phyloP scores from a whole-genome alignment of 2,113 vertebrate species.

The Pleuronectes platessa region DNA sequence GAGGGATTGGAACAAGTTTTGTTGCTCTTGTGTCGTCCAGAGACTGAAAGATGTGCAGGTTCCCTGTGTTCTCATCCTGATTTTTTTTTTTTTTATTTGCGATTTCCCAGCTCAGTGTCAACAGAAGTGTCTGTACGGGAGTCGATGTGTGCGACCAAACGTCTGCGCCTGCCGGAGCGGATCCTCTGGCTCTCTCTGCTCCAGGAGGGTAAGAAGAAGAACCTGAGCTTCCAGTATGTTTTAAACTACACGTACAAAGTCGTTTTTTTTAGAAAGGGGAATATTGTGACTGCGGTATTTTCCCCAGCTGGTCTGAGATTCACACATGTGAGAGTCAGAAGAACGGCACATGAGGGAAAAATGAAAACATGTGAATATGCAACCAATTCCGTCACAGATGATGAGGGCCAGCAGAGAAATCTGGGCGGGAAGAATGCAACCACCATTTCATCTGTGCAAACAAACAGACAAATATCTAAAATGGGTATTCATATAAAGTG shows the following conservation, averaged over 20 bases:
- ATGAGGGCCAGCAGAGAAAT: neutral
- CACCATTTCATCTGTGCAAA: neutral
- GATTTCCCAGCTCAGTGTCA: conserved; percentile 68
- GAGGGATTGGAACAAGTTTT: neutral
- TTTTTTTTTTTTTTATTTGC: neutral
- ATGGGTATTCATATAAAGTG: neutral
- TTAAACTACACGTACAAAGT: neutral
- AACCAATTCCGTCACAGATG: neutral
- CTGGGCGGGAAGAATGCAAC: neutral
- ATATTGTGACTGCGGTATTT: neutral
- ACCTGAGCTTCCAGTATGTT: too few species aligned
- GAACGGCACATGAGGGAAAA: conserved; percentile 7
- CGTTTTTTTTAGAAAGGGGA: neutral
- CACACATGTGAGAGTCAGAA: neutral
- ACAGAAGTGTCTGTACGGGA: conserved; percentile 77
- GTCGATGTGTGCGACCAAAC: conserved; percentile 79
- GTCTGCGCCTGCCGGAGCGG: conserved; percentile 82
- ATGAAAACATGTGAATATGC: conserved; percentile 30
- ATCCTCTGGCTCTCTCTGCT: conserved; percentile 68
- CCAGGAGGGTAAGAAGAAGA: conserved; percentile 67
- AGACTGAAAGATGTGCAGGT: neutral
- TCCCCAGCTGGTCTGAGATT: neutral
- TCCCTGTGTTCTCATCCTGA: neutral
- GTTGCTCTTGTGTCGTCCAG: too few species aligned
- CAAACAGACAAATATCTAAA: neutral